Conservation (phyloP, 2,888 invertebrate genomes). For the Acanthosoma haemorrhoidale region DNA sequence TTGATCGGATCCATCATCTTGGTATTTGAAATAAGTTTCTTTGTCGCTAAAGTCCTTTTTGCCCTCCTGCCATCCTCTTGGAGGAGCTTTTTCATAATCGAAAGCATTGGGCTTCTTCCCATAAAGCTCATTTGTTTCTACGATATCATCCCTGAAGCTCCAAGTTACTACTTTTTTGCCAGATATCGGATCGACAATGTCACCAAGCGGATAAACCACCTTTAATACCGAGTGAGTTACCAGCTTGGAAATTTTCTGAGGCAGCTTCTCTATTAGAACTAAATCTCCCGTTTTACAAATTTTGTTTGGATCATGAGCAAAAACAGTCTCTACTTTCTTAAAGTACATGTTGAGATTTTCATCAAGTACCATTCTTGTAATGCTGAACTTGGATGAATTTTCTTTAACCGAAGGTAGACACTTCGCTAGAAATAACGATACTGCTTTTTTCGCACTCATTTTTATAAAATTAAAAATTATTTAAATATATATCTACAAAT, state of each 20-base stretch:
- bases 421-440: constrained; percentile 61
- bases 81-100: constrained; percentile 69
- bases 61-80: constrained; percentile 75
- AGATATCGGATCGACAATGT: constrained; percentile 78
- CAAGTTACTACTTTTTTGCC: constrained; percentile 72
- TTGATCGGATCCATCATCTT: constrained; percentile 66
- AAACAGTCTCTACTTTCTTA: constrained; percentile 62
- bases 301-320: constrained; percentile 72
- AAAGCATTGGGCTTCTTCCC: constrained; percentile 64
- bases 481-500: background rate
- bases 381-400: constrained; percentile 71
- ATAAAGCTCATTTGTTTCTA: constrained; percentile 60
- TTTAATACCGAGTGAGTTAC: constrained; percentile 75
- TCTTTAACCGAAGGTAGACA: constrained; percentile 73
- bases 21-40: constrained; percentile 70
- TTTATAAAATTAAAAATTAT: background rate
- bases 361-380: constrained; percentile 70
- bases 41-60: constrained; percentile 75
- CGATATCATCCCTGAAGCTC: constrained; percentile 62
- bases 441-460: constrained; percentile 12
- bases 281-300: constrained; percentile 76
- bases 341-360: constrained; percentile 76
- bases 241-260: constrained; percentile 65
- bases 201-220: constrained; percentile 74
- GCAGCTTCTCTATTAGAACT: constrained; percentile 69